These are phyloP conservation scores for Corythoichthys intestinalis DNA, from an alignment of 2,113 vertebrate genomes.

Conservation along the genomic window DNA sequence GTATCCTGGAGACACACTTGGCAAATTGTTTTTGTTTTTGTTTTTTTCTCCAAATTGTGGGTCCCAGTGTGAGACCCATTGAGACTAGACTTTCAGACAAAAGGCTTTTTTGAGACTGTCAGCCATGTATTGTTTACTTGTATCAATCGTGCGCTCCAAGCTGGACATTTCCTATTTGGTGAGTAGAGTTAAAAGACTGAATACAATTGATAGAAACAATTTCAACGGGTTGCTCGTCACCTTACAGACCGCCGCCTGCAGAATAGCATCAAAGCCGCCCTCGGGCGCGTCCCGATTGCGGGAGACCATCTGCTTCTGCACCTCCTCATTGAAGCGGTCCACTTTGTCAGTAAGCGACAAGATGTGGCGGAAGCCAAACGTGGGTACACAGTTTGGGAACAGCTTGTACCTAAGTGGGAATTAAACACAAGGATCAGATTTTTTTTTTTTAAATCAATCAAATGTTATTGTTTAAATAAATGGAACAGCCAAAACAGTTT, in stretches of 20 bases:
- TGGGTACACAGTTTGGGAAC: constrained; percentile 88
- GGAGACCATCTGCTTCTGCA: constrained; percentile 93
- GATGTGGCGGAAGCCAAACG: constrained; percentile 94
- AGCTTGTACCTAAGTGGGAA: constrained; percentile 80
- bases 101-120: not conserved
- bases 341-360: constrained; percentile 92
- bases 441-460: not conserved
- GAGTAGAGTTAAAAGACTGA: no score
- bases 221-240: constrained; percentile 57
- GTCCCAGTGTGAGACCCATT: not conserved
- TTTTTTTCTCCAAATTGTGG: not conserved
- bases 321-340: constrained; percentile 91
- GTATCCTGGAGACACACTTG: no score
- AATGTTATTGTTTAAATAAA: not conserved
- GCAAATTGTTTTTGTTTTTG: no score
- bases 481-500: not conserved
- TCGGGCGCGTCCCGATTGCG: constrained; percentile 93
- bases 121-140: not conserved
- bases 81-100: not conserved
- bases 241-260: constrained; percentile 95
- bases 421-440: not conserved
- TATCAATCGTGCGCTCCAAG: not conserved
- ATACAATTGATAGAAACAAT: no score
- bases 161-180: not conserved
- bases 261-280: constrained; percentile 90